phyloP scores from a whole-genome alignment of 2,888 invertebrate genomes.

The Helicoverpa assulta region DNA sequence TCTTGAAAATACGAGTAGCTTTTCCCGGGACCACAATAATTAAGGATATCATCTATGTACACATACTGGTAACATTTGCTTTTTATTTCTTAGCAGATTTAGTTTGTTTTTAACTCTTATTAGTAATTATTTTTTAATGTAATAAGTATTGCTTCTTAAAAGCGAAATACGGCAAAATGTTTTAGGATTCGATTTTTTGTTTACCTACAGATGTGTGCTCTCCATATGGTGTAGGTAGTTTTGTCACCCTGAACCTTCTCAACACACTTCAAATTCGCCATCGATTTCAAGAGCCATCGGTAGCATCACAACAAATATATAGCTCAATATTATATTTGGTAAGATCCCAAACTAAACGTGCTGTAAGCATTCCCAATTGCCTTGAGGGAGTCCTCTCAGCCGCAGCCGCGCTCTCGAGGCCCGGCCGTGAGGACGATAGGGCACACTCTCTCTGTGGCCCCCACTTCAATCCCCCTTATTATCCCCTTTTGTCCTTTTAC shows the following conservation, averaged over 20 bases:
- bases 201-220: too few relatives aligned
- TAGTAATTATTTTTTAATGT: background rate
- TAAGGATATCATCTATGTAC: conserved; percentile 45
- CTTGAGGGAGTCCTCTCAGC: conserved; percentile 60
- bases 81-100: conserved; percentile 27
- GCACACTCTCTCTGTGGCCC: conserved; percentile 79
- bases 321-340: conserved; percentile 51
- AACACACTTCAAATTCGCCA: background rate
- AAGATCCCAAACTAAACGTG: conserved; percentile 54
- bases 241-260: too few relatives aligned
- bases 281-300: background rate
- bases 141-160: background rate
- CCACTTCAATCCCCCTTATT: conserved; percentile 76
- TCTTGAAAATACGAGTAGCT: conserved; percentile 61
- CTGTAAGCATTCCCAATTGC: conserved; percentile 62
- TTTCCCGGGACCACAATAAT: conserved; percentile 56
- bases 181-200: too few relatives aligned
- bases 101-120: conserved; percentile 4
- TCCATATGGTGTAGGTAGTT: too few relatives aligned
- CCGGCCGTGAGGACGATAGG: conserved; percentile 73
- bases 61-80: conserved; percentile 15
- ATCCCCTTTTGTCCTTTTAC: conserved; percentile 80
- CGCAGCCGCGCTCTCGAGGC: conserved; percentile 66
- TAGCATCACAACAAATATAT: background rate
- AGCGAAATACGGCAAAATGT: background rate